Percentiles rank a stretch among this genome's conserved stretches.
Conservation (phyloP, 2,888 invertebrate genomes). For the Lapara coniferarum region DNA sequence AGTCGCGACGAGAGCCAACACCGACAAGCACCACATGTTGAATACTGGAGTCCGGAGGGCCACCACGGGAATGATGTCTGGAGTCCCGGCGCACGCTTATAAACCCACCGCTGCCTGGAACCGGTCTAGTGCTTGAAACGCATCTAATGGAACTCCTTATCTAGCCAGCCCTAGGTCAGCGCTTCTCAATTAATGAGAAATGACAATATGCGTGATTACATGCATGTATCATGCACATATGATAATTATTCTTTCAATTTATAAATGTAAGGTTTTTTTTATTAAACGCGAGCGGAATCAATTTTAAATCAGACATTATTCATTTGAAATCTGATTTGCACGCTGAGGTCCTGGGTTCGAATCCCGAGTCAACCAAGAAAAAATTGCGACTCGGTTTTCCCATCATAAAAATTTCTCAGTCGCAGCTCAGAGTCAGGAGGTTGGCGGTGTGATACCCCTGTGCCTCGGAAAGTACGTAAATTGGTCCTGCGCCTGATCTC, state of each 20-base stretch:
- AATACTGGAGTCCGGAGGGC: slow-evolving; percentile 36
- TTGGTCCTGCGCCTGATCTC: no score
- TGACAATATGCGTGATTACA: not conserved
- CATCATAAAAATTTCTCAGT: no score
- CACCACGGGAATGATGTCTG: slow-evolving; percentile 67
- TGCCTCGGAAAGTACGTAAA: no score
- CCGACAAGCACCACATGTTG: slow-evolving; percentile 70
- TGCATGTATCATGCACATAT: not conserved
- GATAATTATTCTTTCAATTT: not conserved
- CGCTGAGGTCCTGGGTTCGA: no score
- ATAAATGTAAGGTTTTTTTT: no score
- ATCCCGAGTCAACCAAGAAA: no score
- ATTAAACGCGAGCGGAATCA: no score
- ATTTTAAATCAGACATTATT: no score
- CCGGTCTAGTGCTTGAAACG: slow-evolving; percentile 67
- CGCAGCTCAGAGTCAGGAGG: no score
- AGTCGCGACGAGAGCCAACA: slow-evolving; percentile 74
- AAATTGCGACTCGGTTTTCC: no score
- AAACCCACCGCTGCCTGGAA: slow-evolving; percentile 64
- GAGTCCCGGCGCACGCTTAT: slow-evolving; percentile 66
- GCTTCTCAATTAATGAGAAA: slow-evolving; percentile 6
- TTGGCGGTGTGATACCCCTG: no score
- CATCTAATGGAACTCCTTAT: slow-evolving; percentile 71
- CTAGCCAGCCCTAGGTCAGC: slow-evolving; percentile 56
- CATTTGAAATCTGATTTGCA: no score